Evolutionary conservation across 2,888 invertebrate genomes (phyloP).

Genomic region (Colostygia pectinataria): DNA sequence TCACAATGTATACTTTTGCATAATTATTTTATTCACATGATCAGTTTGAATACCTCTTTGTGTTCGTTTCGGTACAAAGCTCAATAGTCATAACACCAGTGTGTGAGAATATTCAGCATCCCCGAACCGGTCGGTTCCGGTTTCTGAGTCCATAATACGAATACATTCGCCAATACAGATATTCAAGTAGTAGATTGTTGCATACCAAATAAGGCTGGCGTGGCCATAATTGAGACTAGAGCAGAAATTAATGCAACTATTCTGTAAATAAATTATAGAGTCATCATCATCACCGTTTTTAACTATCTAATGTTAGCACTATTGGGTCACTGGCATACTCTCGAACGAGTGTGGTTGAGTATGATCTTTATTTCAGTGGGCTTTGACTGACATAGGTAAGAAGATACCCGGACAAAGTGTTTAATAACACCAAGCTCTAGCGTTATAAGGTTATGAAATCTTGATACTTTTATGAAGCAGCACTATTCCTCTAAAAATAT

Average conservation of each 20-base stretch:
- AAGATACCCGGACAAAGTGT: no score
- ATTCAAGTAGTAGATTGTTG: constrained; percentile 21
- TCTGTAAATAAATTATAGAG: no score
- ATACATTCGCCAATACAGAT: constrained; percentile 33
- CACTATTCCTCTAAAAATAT: no score
- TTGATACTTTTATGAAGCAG: no score
- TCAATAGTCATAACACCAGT: constrained; percentile 34
- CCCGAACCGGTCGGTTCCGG: constrained; percentile 51
- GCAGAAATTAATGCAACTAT: not conserved
- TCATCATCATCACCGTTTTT: no score
- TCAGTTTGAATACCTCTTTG: constrained; percentile 15
- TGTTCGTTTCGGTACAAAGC: constrained; percentile 34
- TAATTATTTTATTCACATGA: constrained; percentile 8
- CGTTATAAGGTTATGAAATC: no score
- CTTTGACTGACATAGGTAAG: no score
- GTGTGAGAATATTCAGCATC: constrained; percentile 61
- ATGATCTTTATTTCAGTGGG: no score
- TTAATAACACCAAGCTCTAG: no score
- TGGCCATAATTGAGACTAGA: constrained; percentile 10
- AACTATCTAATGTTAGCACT: no score
- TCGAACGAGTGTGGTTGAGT: no score
- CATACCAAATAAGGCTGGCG: constrained; percentile 41
- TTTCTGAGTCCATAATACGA: constrained; percentile 37
- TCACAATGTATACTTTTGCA: constrained; percentile 1
- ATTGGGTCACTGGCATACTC: no score